These are phyloP conservation scores for Agapornis canus DNA, from an alignment of 2,797 vertebrate species.

Conservation along the genomic window DNA sequence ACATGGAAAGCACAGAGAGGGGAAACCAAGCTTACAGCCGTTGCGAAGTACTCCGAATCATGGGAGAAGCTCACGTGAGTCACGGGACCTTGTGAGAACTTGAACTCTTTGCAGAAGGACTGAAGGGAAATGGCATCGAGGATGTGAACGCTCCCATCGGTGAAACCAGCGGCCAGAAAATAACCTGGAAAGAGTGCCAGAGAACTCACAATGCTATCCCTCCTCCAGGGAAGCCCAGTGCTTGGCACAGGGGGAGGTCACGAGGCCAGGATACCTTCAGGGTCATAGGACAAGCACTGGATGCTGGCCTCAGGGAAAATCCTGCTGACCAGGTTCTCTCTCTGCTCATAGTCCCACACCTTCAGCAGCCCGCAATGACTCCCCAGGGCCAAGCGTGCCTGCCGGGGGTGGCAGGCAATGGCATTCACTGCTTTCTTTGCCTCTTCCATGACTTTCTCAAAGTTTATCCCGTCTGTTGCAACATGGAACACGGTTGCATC, in stretches of 20 bases:
- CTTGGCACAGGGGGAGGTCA: not conserved
- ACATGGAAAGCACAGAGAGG: accelerated
- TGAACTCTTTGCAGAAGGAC: constrained; percentile 79
- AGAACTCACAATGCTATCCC: accelerated
- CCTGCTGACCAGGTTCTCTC: constrained; percentile 76
- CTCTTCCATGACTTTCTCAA: constrained; percentile 80
- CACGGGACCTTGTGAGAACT: constrained; percentile 78
- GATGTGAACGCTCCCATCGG: constrained; percentile 84
- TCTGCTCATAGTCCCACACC: constrained; percentile 85
- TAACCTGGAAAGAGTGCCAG: constrained; percentile 75
- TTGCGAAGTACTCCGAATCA: constrained; percentile 88
- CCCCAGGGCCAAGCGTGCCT: constrained; percentile 80
- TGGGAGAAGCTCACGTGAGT: constrained; percentile 89
- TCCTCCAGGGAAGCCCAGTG: not conserved
- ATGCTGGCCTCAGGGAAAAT: constrained; percentile 80
- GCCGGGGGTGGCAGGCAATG: constrained; percentile 87
- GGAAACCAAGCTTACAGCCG: constrained; percentile 82
- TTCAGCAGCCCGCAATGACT: constrained; percentile 84
- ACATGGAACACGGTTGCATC: constrained; percentile 82
- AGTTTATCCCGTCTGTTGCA: constrained; percentile 64
- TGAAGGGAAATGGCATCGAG: constrained; percentile 84
- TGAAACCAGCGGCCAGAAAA: constrained; percentile 87
- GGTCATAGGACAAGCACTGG: constrained; percentile 85
- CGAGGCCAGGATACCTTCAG: constrained; percentile 79
- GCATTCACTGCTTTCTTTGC: constrained; percentile 79